Conservation (phyloP, 2,113 vertebrate genomes). For the Pangasianodon hypophthalmus region DNA sequence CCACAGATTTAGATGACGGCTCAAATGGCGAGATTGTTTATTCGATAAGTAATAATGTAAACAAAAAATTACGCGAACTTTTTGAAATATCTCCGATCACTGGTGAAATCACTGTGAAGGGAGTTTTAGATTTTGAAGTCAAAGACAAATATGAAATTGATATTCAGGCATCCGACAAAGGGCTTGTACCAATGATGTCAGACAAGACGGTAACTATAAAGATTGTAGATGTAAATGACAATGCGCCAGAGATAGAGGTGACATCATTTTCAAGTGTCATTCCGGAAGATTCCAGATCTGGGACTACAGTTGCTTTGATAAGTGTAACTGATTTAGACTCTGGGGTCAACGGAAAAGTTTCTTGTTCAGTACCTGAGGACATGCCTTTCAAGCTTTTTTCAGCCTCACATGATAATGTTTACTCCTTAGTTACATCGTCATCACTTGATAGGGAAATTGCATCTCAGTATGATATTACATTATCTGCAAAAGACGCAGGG, state of each 20-base stretch:
- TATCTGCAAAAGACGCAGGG: conserved; percentile 56
- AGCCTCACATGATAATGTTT: conserved; percentile 49
- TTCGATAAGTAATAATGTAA: conserved; percentile 49
- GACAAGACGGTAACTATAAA: conserved; percentile 59
- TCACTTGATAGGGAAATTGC: conserved; percentile 52
- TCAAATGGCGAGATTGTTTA: conserved; percentile 62
- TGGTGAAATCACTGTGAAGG: conserved; percentile 60
- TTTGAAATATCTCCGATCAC: conserved; percentile 56
- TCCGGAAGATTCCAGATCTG: conserved; percentile 53
- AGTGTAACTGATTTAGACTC: conserved; percentile 59
- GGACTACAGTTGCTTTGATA: conserved; percentile 61
- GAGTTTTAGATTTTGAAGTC: conserved; percentile 57
- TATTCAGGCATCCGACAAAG: conserved; percentile 63
- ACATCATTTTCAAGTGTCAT: conserved; percentile 81
- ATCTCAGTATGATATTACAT: conserved; percentile 48
- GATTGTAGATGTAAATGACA: conserved; percentile 68
- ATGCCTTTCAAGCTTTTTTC: conserved; percentile 55
- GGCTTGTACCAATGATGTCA: conserved; percentile 34
- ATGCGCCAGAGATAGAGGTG: conserved; percentile 81
- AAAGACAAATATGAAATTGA: conserved; percentile 58
- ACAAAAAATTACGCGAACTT: conserved; percentile 41
- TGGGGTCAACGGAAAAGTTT: conserved; percentile 55
- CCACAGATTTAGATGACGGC: conserved; percentile 62
- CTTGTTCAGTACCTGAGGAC: conserved; percentile 63
- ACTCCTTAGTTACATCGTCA: conserved; percentile 53